These are phyloP conservation scores for Nannoperca obscura DNA, from an alignment of 2,797 vertebrate species.

Conservation along the genomic window DNA sequence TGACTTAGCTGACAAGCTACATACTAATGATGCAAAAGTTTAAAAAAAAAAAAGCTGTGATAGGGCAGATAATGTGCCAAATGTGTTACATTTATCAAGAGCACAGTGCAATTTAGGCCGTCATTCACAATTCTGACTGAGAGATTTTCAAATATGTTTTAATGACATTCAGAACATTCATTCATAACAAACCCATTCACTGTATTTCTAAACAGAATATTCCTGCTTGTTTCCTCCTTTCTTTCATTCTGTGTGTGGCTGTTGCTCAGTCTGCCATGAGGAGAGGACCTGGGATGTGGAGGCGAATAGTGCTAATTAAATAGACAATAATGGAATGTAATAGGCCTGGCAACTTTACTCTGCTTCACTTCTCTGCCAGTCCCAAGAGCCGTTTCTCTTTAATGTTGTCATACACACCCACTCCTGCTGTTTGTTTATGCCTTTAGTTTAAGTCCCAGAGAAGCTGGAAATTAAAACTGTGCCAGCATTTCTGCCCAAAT, in stretches of 20 bases:
- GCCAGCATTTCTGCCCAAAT: slow-evolving; percentile 23
- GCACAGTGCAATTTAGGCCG: neutral
- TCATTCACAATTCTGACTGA: neutral
- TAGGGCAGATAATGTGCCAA: neutral
- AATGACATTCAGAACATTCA: neutral
- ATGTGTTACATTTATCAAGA: neutral
- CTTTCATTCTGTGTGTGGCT: slow-evolving; percentile 21
- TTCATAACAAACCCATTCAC: slow-evolving; percentile 12
- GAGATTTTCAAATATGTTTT: neutral
- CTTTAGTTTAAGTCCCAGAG: slow-evolving; percentile 32
- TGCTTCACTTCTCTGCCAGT: slow-evolving; percentile 44
- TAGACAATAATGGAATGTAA: slow-evolving; percentile 67
- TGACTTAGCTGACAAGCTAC: neutral
- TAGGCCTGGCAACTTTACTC: slow-evolving; percentile 55
- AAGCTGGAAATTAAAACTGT: neutral
- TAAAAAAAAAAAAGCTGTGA: neutral
- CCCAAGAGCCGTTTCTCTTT: slow-evolving; percentile 49
- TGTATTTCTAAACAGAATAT: neutral
- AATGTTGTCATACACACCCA: slow-evolving; percentile 49
- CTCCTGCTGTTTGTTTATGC: slow-evolving; percentile 49
- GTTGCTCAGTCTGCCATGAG: slow-evolving; percentile 11
- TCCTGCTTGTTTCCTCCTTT: neutral
- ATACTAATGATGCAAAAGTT: slow-evolving; percentile 2
- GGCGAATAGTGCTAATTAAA: slow-evolving; percentile 67
- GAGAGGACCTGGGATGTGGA: slow-evolving; percentile 15